Base-by-base conservation (phyloP, 2,888 invertebrate species). In the Mesopsocus fuscifrons region DNA sequence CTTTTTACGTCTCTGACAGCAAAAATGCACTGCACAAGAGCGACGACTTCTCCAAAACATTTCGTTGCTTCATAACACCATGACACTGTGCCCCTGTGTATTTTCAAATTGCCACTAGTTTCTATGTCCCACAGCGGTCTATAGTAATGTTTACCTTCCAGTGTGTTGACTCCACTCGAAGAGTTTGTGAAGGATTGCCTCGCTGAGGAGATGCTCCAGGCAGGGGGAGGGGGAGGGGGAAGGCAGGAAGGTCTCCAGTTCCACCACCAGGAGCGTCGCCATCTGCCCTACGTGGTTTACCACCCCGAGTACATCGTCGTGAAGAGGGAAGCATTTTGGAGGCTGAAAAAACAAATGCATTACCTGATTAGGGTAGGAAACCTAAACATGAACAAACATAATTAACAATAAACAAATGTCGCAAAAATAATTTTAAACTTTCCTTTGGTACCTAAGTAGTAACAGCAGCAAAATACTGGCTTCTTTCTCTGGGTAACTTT, bases 241-340 rank as follows among this genome's bases (percentile, higher is more conserved):
- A 63, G 65, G 46, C n/a, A n/a, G n/a, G 16, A 13, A n/a, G n/a
- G 11, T 17, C 11, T 20, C 9, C n/a, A 84, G 69, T 58, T 92
- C 92, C 46, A 85, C 71, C 15, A 84, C 66, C 42, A 92, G 63
- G 16, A 94, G 65, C 0, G 82, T 83, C 2, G 82, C 74, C 75
- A 94, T 77, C 60, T 91, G 89, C 57, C 89, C 89, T 54, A 94
- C 65, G 56, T 92, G 88, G 57, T 87, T 89, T 15, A 89, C 81
- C 41, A 94, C 89, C 18, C 81, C 81, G 33, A 87, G 69, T 2
- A 92, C 82, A 61, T 92, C 91, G 58, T 92, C 92, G 54, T 83
- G 79, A 47, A 63, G 66, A 26, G 75, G 73, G 51, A 68, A 57
- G 56, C 57, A 57, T 30, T 66, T 60, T 34, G 63, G 60, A 35